Evolutionary conservation across 2,888 invertebrate species (phyloP).

Genomic region (Oligia latruncula): DNA sequence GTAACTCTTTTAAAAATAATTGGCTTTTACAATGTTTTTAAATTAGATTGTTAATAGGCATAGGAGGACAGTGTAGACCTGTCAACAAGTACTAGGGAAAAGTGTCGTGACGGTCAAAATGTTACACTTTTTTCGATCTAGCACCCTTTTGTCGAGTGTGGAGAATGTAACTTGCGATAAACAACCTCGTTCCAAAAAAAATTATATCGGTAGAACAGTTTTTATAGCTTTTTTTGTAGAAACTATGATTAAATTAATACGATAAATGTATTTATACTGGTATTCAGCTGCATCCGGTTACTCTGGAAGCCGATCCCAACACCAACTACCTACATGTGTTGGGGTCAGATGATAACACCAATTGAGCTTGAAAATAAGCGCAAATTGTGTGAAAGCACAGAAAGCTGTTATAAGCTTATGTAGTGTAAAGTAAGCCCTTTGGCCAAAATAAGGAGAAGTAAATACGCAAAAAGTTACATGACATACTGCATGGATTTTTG

Average conservation of each 20-base stretch:
- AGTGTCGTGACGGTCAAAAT: no score
- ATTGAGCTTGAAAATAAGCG: background rate
- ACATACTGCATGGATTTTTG: background rate
- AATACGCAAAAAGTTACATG: background rate
- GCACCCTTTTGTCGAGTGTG: no score
- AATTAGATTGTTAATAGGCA: no score
- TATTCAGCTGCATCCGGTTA: background rate
- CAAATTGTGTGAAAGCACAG: slow-evolving; percentile 2
- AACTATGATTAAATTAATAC: background rate
- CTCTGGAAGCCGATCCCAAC: background rate
- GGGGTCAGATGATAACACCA: no score
- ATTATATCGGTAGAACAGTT: background rate
- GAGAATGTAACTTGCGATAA: no score
- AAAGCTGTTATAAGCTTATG: slow-evolving; percentile 23
- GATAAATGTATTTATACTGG: background rate
- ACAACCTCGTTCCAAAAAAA: background rate
- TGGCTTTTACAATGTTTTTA: no score
- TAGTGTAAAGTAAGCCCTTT: background rate
- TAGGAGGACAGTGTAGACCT: no score
- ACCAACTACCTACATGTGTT: background rate
- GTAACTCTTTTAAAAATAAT: no score
- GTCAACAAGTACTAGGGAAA: no score
- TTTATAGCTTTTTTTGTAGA: background rate
- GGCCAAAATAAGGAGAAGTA: background rate
- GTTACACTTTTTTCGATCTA: no score